Evolutionary conservation across 35 echinoderm and acorn worm species (phyloP).

Genomic region (Lytechinus pictus): DNA sequence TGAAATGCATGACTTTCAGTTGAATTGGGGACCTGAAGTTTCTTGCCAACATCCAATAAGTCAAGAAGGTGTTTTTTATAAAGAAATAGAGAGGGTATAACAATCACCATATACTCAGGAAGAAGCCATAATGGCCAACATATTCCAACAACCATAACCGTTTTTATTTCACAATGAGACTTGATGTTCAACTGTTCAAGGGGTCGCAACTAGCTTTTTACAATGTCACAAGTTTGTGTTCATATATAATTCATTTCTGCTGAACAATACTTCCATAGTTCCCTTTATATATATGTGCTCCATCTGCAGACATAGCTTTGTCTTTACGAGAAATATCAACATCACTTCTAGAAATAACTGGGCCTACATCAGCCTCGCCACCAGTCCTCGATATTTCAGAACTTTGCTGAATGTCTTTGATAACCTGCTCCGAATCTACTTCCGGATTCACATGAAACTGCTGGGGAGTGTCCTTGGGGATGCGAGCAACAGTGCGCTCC

Average conservation of each 20-base stretch:
- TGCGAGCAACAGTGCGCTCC: not conserved
- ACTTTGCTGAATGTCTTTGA: not conserved
- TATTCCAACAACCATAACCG: no score
- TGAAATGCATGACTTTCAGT: no score
- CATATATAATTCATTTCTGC: not conserved
- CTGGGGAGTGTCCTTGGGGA: not conserved
- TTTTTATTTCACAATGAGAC: no score
- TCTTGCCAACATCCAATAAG: no score
- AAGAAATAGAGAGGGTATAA: no score
- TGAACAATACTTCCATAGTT: not conserved
- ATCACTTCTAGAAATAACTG: not conserved
- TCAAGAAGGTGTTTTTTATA: no score
- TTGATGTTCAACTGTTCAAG: no score
- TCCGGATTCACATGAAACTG: not conserved
- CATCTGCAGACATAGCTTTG: not conserved
- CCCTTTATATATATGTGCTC: not conserved
- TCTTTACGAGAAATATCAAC: not conserved
- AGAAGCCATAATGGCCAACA: no score
- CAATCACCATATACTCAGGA: no score
- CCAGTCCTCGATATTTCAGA: not conserved
- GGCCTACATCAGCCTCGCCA: not conserved
- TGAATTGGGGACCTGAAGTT: no score
- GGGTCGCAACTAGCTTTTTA: no score
- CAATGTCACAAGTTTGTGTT: not conserved
- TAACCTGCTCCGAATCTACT: not conserved